phyloP scores from a whole-genome alignment of 2,888 invertebrate species.

The Synanthedon vespiformis region DNA sequence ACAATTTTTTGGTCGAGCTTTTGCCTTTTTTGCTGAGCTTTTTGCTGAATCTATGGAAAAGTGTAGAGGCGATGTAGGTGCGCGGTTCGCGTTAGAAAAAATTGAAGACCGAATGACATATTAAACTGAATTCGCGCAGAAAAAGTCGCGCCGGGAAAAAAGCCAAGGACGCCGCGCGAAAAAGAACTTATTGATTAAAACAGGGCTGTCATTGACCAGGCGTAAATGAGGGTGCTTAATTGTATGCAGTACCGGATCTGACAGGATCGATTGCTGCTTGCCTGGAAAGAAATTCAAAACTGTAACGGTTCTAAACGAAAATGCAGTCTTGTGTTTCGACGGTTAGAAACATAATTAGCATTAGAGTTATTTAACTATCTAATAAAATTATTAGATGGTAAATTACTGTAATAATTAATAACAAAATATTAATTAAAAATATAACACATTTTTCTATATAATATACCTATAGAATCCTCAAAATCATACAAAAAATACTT shows the following conservation, averaged over 20 bases:
- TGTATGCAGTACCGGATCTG: constrained; percentile 56
- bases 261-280: constrained; percentile 36
- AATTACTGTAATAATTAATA: too few relatives aligned
- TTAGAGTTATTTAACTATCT: too few relatives aligned
- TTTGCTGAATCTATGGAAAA: constrained; percentile 54
- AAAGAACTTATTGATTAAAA: constrained; percentile 71
- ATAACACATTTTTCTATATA: too few relatives aligned
- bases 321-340: too few relatives aligned
- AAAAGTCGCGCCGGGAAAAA: constrained; percentile 65
- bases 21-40: constrained; percentile 60
- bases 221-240: constrained; percentile 69
- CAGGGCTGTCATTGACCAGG: constrained; percentile 69
- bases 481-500: too few relatives aligned
- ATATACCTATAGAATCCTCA: too few relatives aligned
- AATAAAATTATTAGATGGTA: too few relatives aligned
- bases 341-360: too few relatives aligned
- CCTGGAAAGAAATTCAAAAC: constrained; percentile 6
- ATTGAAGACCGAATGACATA: constrained; percentile 53
- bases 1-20: constrained; percentile 68
- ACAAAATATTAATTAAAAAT: too few relatives aligned
- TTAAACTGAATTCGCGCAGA: constrained; percentile 64
- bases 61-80: constrained; percentile 32
- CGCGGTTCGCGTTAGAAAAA: constrained; percentile 26
- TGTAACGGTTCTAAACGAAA: neutral
- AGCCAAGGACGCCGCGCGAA: constrained; percentile 66